Evolutionary conservation across 1,140 invertebrate species (phyloP), one percentile per base, ranked within the genome.

Genomic region (Ruditapes philippinarum): DNA sequence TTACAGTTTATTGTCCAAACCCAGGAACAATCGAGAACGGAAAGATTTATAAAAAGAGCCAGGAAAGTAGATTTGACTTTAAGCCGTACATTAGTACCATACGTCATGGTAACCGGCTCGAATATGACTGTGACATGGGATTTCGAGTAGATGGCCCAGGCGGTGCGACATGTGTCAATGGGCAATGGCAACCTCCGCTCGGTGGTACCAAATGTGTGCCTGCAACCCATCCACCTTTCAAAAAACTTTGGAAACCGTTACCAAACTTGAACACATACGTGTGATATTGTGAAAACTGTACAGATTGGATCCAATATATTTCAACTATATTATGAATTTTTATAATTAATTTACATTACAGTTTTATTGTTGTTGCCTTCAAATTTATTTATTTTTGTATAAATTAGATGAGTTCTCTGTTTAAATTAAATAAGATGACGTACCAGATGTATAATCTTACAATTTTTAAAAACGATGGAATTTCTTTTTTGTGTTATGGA

Each of bases 121-220:
- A 97, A 4, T 99, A 98, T 95, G 97, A 98, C 91, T 99, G 98
- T 95, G 98, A 98, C 94, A 98, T 99, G 94, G 98, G 98, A 0
- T 99, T 97, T 93, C 97, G 97, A 62, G 94, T 99, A 19, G 96
- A 97, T 12, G 98, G 98, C 22, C 98, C 98, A 0, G 97, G 98
- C 0, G 98, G 98, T 4, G 98, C 98, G 0, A 99, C 98, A 0
- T 99, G 98, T 92, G 97, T 99, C 22, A 97, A 98, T 7, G 98
- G 98, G 0, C 96, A 97, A 68, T 99, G 98, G 98, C 98, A 97
- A 89, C 98, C 98, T 1, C 36, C 57, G n/a, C 42, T 88, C 3
- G n/a, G 3, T 11, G 31, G 79, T 45, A 36, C 80, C 12, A 60
- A 74, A 33, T 90, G 89, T 68, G 78, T 76, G 11, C 25, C 25